A percentile compares a stretch with the other conserved stretches of the same genome.
Evolutionary conservation across 2,888 invertebrate species (phyloP).

Genomic region (Platypus cylindrus): DNA sequence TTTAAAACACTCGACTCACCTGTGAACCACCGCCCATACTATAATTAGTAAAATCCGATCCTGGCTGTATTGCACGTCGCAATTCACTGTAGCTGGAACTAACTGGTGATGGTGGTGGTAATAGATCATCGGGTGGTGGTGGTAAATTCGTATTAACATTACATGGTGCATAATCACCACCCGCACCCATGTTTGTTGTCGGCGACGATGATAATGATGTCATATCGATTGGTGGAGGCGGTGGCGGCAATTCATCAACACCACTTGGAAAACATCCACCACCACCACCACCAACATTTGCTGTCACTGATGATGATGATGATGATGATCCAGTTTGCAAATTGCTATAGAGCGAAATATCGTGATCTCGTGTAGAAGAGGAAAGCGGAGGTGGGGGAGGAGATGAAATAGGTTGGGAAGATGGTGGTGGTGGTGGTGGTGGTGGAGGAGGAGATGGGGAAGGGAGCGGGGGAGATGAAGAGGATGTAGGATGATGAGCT

Average conservation of each 20-base stretch:
- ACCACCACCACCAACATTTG: too few relatives aligned
- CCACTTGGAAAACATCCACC: constrained; percentile 7
- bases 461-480: too few relatives aligned
- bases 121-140: constrained; percentile 48
- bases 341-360: constrained; percentile 44
- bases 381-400: too few relatives aligned
- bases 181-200: too few relatives aligned
- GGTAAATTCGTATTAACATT: constrained; percentile 36
- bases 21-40: constrained; percentile 66
- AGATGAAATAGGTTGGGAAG: too few relatives aligned
- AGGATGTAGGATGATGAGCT: constrained; percentile 37
- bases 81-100: constrained; percentile 85
- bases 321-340: constrained; percentile 25
- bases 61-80: constrained; percentile 61
- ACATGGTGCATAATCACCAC: constrained; percentile 34
- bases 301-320: too few relatives aligned
- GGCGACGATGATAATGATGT: too few relatives aligned
- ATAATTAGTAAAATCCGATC: constrained; percentile 40
- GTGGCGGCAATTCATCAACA: constrained; percentile 46
- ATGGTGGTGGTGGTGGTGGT: too few relatives aligned
- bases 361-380: too few relatives aligned
- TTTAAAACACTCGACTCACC: constrained; percentile 26
- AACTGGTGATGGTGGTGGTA: constrained; percentile 79
- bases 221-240: constrained; percentile 45
- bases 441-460: too few relatives aligned